Evolutionary conservation across 2,797 vertebrate genomes (phyloP).

Genomic region (Sciurus vulgaris): DNA sequence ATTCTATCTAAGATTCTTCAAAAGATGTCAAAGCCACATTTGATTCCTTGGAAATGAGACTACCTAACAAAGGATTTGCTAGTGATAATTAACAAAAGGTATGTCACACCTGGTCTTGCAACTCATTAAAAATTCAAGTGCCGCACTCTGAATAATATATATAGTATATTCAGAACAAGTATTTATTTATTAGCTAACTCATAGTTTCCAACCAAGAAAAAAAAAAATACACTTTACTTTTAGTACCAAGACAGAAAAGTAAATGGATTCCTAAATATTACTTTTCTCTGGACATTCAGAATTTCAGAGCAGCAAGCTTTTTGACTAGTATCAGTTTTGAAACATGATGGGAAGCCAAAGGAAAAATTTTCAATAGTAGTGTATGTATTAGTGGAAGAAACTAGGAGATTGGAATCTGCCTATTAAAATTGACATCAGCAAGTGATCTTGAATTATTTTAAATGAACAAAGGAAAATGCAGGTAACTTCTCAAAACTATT

Average conservation of each 20-base stretch:
- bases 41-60: constrained; percentile 74
- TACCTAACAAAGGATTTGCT: constrained; percentile 37
- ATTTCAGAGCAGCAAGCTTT: constrained; percentile 56
- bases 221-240: constrained; percentile 79
- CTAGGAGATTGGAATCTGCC: neutral
- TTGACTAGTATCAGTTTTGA: constrained; percentile 74
- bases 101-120: constrained; percentile 64
- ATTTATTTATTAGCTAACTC: constrained; percentile 74
- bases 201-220: constrained; percentile 66
- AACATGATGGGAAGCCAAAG: constrained; percentile 54
- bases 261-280: constrained; percentile 67
- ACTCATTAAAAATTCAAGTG: constrained; percentile 79
- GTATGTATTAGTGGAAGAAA: constrained; percentile 55
- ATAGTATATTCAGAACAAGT: constrained; percentile 74
- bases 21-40: constrained; percentile 77
- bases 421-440: constrained; percentile 49
- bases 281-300: constrained; percentile 70
- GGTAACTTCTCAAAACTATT: neutral
- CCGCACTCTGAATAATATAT: constrained; percentile 74
- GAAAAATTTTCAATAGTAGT: constrained; percentile 27
- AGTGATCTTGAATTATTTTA: constrained; percentile 66
- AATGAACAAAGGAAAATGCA: neutral
- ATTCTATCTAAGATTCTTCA: constrained; percentile 77
- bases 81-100: constrained; percentile 68
- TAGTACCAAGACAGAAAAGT: constrained; percentile 71